These are phyloP conservation scores for Philereme vetulata DNA, from an alignment of 2,888 invertebrate species.

Conservation along the genomic window DNA sequence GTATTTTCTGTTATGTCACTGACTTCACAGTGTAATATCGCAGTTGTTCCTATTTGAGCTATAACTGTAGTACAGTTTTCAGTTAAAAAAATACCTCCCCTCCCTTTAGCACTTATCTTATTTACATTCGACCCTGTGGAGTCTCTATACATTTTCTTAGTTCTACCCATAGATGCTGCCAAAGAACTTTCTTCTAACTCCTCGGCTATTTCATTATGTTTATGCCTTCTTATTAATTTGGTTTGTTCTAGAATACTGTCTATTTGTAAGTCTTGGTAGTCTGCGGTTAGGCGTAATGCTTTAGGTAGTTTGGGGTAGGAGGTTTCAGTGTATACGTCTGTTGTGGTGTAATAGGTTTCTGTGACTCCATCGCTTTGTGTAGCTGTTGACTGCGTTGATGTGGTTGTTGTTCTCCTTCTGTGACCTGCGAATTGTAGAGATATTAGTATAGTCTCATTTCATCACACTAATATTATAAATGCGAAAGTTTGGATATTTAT, in stretches of 20 bases:
- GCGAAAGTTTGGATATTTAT: too few species aligned
- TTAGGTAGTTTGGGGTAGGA: constrained; percentile 55
- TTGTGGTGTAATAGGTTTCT: constrained; percentile 57
- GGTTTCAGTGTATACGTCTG: constrained; percentile 47
- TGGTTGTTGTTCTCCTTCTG: constrained; percentile 76
- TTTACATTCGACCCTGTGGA: constrained; percentile 67
- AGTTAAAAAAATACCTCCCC: constrained; percentile 81
- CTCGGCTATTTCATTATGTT: constrained; percentile 63
- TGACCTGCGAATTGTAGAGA: constrained; percentile 58
- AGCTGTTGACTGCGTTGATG: constrained; percentile 61
- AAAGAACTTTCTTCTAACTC: constrained; percentile 65
- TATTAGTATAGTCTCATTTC: too few species aligned
- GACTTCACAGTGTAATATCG: constrained; percentile 85
- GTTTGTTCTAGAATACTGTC: constrained; percentile 64
- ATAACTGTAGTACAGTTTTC: constrained; percentile 85
- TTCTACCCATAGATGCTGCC: constrained; percentile 67
- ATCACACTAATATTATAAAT: too few species aligned
- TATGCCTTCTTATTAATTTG: constrained; percentile 60
- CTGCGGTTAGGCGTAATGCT: constrained; percentile 64
- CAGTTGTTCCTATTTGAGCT: constrained; percentile 86
- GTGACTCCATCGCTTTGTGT: constrained; percentile 56
- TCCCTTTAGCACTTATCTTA: constrained; percentile 72
- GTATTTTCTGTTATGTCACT: constrained; percentile 85
- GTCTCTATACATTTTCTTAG: constrained; percentile 81
- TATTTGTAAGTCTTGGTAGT: constrained; percentile 67